These are phyloP conservation scores for Phortica magna DNA, from an alignment of 2,888 invertebrate species.

Conservation along the genomic window DNA sequence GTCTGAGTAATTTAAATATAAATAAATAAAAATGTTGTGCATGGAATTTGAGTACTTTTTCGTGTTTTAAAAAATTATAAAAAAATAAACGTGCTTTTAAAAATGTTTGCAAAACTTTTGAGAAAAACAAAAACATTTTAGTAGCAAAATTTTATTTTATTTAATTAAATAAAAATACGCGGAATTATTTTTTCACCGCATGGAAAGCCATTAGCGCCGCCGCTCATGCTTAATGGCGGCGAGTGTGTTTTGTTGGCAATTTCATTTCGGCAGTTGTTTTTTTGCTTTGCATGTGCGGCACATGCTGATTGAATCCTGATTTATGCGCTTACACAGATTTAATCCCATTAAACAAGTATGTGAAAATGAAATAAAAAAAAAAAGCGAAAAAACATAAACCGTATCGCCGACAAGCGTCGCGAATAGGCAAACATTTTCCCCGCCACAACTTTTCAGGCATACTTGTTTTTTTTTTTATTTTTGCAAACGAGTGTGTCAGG, in stretches of 20 bases:
- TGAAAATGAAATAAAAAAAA: slow-evolving; percentile 43
- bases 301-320: slow-evolving; percentile 60
- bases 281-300: slow-evolving; percentile 34
- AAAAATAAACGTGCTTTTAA: background rate
- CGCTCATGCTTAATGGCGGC: background rate
- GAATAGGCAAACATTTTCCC: background rate
- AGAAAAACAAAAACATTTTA: background rate
- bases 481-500: slow-evolving; percentile 21
- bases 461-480: slow-evolving; percentile 51
- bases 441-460: slow-evolving; percentile 26
- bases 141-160: slow-evolving; percentile 18
- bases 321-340: slow-evolving; percentile 63
- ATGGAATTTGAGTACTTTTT: slow-evolving; percentile 53
- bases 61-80: background rate
- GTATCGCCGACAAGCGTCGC: slow-evolving; percentile 13
- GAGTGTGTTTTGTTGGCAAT: background rate
- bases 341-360: slow-evolving; percentile 54
- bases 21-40: slow-evolving; percentile 40
- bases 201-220: background rate
- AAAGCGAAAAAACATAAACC: slow-evolving; percentile 28
- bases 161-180: slow-evolving; percentile 41
- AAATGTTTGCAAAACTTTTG: background rate
- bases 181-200: slow-evolving; percentile 33
- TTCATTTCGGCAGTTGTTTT: slow-evolving; percentile 9
- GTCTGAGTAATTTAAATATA: background rate